phyloP scores from a whole-genome alignment of 2,113 vertebrate species.

The Cacatua alba region DNA sequence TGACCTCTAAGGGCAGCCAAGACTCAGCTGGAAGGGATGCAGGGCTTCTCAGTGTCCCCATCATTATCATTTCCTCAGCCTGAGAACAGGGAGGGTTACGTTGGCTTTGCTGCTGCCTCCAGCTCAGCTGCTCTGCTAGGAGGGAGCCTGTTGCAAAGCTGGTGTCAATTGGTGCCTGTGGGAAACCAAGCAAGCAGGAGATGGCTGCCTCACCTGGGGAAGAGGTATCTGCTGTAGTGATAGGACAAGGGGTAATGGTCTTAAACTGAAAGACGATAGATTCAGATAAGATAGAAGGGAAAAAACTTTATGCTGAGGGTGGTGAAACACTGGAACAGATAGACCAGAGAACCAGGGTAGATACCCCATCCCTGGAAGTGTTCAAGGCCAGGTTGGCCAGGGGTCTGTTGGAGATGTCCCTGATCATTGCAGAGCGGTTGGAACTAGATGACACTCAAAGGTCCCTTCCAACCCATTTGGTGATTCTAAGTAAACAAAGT shows the following conservation, averaged over 20 bases:
- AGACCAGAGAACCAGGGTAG: background rate
- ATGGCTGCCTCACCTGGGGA: background rate
- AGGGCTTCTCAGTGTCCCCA: background rate
- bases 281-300: background rate
- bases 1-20: background rate
- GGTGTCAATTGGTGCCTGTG: background rate
- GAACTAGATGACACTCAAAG: background rate
- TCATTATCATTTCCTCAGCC: background rate
- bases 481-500: background rate
- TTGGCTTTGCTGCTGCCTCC: background rate
- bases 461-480: background rate
- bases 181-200: background rate
- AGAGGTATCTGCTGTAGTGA: background rate
- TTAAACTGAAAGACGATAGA: background rate
- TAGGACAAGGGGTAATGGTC: background rate
- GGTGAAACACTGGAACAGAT: background rate
- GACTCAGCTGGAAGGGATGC: background rate
- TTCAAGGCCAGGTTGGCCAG: background rate
- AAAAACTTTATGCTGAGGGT: background rate
- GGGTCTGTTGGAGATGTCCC: background rate
- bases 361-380: background rate
- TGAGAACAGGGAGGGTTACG: background rate
- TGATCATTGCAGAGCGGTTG: background rate
- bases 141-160: background rate
- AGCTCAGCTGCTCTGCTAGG: background rate